Evolutionary conservation across 2,797 vertebrate species (phyloP), one percentile per base, ranked within the genome.

Genomic region (Coilia nasus): DNA sequence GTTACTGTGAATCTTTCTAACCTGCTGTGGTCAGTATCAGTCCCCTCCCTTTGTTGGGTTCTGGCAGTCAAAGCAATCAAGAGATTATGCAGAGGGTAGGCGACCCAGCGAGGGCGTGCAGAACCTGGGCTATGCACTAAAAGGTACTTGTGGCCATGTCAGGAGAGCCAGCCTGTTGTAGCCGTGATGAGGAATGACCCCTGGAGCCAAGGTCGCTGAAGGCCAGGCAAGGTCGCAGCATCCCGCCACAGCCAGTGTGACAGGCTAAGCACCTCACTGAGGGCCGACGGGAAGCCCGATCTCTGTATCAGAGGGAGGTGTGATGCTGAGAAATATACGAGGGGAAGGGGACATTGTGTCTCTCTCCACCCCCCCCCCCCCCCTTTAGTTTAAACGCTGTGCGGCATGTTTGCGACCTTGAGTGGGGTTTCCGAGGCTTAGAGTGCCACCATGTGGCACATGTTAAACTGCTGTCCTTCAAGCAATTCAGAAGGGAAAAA

Each of bases 271-370:
- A 19, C 92, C 89, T 88, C 82, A 89, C 86, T 88, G 88, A 93
- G 91, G 91, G 93, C 91, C 90, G 84, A 89, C 92, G 71, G 31
- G 92, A 91, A 91, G 93, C 93, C 93, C 91, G 95, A 94, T 94
- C 95, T 95, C 95, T 96, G 93, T 94, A 95, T 95, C 94, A 96
- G 94, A 95, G 95, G 93, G 89, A 94, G 93, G 93, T 92, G 94
- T 93, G 91, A 90, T 91, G 90, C 93, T 93, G 91, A 87, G 90
- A 87, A 81, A 86, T 67, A 88, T 92, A 91, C 90, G 83, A 67
- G 84, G 71, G 83, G 78, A 59, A 85, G 28, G 85, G 82, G 92
- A 90, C 91, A 6, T 3, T 54, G 50, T 54, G 50, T 54, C 9
- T 47, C 4, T 47, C 46, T 10, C 46, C 3, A 4, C 46, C 10